Percentiles rank a stretch among this genome's conserved stretches.
Conservation (phyloP, 2,888 invertebrate genomes). For the Himalopsyche japonica region DNA sequence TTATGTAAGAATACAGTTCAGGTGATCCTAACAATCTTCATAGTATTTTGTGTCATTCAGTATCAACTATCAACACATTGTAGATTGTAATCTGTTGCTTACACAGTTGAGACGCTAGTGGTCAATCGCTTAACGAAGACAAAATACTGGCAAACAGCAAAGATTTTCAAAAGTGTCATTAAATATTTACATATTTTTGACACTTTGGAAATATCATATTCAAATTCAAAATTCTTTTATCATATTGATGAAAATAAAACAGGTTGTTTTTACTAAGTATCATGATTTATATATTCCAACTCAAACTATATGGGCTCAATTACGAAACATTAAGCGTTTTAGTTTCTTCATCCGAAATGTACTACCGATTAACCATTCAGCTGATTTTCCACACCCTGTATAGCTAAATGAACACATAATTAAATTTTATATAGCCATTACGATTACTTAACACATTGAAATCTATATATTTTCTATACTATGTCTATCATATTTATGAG, state of each 20-base stretch:
- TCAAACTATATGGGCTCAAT: neutral
- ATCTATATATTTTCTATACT: slow-evolving; percentile 11
- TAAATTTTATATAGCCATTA: slow-evolving; percentile 31
- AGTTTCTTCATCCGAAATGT: neutral
- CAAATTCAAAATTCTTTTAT: neutral
- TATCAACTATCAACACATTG: too few species aligned
- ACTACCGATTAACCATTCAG: neutral
- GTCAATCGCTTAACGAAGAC: too few species aligned
- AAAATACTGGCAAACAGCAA: too few species aligned
- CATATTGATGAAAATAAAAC: neutral
- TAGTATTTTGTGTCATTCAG: too few species aligned
- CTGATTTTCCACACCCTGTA: neutral
- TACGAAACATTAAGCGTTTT: neutral
- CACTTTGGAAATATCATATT: too few species aligned
- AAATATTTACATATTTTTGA: too few species aligned
- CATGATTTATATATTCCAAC: neutral
- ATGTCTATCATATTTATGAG: neutral
- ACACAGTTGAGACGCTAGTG: too few species aligned
- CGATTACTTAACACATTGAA: slow-evolving; percentile 31
- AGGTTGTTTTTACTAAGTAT: neutral
- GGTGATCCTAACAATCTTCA: too few species aligned
- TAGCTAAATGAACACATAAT: slow-evolving; percentile 1
- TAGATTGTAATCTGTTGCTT: too few species aligned
- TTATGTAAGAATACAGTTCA: too few species aligned
- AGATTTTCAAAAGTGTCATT: too few species aligned